These are phyloP conservation scores for Oryzias sinensis DNA, from an alignment of 2,797 vertebrate genomes.

Conservation along the genomic window DNA sequence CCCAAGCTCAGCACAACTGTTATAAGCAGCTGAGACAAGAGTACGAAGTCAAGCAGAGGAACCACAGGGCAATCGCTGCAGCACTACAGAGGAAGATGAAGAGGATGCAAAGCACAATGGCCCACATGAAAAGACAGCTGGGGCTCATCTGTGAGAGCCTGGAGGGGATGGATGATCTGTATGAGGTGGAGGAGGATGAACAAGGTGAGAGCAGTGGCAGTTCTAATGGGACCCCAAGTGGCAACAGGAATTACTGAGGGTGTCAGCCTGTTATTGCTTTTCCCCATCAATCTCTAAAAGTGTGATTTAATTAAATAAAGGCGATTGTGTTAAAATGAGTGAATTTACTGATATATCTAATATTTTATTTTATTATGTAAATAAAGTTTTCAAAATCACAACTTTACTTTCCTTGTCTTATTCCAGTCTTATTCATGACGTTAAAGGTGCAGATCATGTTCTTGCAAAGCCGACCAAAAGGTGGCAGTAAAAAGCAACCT, in stretches of 20 bases:
- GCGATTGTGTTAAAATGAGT: conserved; percentile 19
- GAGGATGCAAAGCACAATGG: conserved; percentile 78
- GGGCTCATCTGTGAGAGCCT: conserved; percentile 78
- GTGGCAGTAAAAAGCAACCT: not conserved
- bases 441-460: not conserved
- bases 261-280: conserved; percentile 32
- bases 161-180: conserved; percentile 71
- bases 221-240: conserved; percentile 40
- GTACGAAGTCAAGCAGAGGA: conserved; percentile 70
- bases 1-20: conserved; percentile 79
- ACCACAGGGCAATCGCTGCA: conserved; percentile 67
- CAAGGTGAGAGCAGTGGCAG: conserved; percentile 55
- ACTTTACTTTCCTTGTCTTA: not conserved
- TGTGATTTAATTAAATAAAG: conserved; percentile 40
- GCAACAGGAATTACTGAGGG: conserved; percentile 56
- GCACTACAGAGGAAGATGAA: conserved; percentile 76
- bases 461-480: conserved; percentile 7
- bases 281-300: conserved; percentile 39
- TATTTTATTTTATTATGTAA: conserved; percentile 50
- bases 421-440: not conserved
- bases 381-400: conserved; percentile 47
- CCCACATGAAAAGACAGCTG: conserved; percentile 78
- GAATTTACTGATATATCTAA: conserved; percentile 20
- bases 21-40: conserved; percentile 77
- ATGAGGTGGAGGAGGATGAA: conserved; percentile 69